Conservation (phyloP, 2,113 vertebrate genomes). For the Cyanoderma ruficeps region DNA sequence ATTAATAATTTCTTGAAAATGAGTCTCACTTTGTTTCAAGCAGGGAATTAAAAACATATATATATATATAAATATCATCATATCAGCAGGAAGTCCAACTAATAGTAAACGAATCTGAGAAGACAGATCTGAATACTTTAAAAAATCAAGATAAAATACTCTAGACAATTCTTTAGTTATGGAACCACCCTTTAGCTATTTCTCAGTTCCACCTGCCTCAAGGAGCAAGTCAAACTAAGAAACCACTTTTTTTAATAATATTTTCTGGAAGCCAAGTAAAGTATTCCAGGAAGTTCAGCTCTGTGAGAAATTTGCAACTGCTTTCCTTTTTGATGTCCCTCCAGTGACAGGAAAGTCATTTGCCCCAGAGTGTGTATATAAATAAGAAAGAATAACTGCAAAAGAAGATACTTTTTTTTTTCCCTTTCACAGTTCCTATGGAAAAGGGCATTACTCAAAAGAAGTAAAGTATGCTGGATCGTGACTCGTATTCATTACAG, state of each 20-base stretch:
- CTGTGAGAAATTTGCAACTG: slow-evolving; percentile 18
- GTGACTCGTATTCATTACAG: slow-evolving; percentile 17
- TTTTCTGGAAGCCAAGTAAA: slow-evolving; percentile 44
- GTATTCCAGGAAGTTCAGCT: slow-evolving; percentile 37
- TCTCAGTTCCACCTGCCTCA: slow-evolving; percentile 28
- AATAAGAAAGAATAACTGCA: slow-evolving; percentile 23
- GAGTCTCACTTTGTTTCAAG: not conserved
- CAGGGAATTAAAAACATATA: not conserved
- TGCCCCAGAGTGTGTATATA: slow-evolving; percentile 29
- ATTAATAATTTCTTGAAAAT: not conserved
- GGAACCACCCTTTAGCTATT: slow-evolving; percentile 15
- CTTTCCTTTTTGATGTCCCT: slow-evolving; percentile 50
- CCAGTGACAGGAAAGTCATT: slow-evolving; percentile 37
- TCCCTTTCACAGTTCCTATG: not conserved
- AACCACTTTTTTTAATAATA: not conserved
- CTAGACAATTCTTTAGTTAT: slow-evolving; percentile 2
- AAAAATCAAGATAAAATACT: slow-evolving; percentile 42
- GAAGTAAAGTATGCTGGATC: not conserved
- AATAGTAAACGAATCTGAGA: not conserved
- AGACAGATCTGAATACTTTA: not conserved
- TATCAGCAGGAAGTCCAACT: not conserved
- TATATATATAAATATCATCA: not conserved
- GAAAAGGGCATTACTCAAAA: slow-evolving; percentile 34
- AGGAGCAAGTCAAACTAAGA: slow-evolving; percentile 7
- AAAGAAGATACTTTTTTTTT: not conserved